Evolutionary conservation across 2,888 invertebrate genomes (phyloP).

Genomic region (Taphrorychus bicolor): DNA sequence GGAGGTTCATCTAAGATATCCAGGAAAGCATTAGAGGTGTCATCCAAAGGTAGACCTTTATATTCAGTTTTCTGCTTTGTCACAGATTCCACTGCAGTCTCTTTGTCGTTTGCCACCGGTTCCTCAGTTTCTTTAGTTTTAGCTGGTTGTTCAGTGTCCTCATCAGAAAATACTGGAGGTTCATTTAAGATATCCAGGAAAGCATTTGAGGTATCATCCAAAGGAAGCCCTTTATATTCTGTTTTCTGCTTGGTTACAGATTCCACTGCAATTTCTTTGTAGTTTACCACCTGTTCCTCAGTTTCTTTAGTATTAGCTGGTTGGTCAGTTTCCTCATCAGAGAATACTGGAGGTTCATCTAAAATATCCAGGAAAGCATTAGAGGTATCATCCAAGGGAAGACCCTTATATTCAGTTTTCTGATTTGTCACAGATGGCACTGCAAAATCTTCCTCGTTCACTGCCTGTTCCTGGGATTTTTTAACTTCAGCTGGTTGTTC

Average conservation of each 20-base stretch:
- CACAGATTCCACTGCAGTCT: neutral
- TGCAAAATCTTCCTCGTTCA: neutral
- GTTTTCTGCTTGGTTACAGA: neutral
- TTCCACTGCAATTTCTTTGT: neutral
- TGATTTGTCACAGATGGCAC: neutral
- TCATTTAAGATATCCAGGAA: slow-evolving; percentile 49
- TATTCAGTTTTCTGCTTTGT: slow-evolving; percentile 6
- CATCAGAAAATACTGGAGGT: slow-evolving; percentile 46
- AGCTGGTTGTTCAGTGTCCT: neutral
- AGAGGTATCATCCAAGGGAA: slow-evolving; percentile 46
- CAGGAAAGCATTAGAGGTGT: slow-evolving; percentile 42
- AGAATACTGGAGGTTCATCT: slow-evolving; percentile 48
- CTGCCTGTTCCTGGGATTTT: too few species aligned
- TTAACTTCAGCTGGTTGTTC: neutral
- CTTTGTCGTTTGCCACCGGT: neutral
- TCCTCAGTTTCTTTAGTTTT: neutral
- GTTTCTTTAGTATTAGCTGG: neutral
- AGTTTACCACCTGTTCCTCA: neutral
- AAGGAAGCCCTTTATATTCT: slow-evolving; percentile 28
- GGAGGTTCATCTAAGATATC: slow-evolving; percentile 50
- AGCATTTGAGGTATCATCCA: slow-evolving; percentile 43
- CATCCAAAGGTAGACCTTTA: slow-evolving; percentile 26
- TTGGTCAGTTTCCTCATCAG: neutral
- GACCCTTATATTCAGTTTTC: slow-evolving; percentile 36
- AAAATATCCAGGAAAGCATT: slow-evolving; percentile 45